Conservation (phyloP, 2,888 invertebrate species). For the Sarcophaga caerulescens region DNA sequence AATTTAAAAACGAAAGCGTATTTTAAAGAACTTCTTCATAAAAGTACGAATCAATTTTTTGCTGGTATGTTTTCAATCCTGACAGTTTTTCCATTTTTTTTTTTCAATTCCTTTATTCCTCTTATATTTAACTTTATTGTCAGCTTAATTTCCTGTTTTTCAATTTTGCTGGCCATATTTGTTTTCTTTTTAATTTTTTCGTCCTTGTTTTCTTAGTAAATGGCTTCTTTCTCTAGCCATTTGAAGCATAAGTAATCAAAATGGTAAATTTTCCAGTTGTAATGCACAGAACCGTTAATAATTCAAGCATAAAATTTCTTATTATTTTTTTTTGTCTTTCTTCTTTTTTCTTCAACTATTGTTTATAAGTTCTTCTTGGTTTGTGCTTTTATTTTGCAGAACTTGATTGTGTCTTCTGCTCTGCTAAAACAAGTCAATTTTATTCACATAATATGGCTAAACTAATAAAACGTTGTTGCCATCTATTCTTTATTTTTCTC, state of each 20-base stretch:
- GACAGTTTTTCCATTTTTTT: neutral
- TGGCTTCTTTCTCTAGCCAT: neutral
- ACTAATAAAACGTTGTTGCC: neutral
- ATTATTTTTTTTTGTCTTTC: neutral
- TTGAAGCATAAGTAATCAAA: slow-evolving; percentile 1
- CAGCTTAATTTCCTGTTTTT: slow-evolving; percentile 19
- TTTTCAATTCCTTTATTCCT: neutral
- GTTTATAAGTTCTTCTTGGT: too few relatives aligned
- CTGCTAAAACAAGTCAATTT: neutral
- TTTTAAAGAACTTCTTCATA: too few relatives aligned
- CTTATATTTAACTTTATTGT: slow-evolving; percentile 2
- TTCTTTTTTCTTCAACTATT: neutral
- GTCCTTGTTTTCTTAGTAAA: neutral
- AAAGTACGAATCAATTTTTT: too few relatives aligned
- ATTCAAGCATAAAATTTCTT: slow-evolving; percentile 28
- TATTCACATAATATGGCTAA: neutral
- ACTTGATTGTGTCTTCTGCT: neutral
- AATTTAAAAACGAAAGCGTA: too few relatives aligned
- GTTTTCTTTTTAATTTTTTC: neutral
- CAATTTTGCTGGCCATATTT: neutral
- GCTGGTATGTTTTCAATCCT: neutral
- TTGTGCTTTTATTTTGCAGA: neutral
- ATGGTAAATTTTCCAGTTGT: neutral
- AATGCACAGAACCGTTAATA: slow-evolving; percentile 1
- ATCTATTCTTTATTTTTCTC: neutral